These are phyloP conservation scores for Theodoxus fluviatilis DNA, from an alignment of 2,888 invertebrate genomes.

Conservation along the genomic window DNA sequence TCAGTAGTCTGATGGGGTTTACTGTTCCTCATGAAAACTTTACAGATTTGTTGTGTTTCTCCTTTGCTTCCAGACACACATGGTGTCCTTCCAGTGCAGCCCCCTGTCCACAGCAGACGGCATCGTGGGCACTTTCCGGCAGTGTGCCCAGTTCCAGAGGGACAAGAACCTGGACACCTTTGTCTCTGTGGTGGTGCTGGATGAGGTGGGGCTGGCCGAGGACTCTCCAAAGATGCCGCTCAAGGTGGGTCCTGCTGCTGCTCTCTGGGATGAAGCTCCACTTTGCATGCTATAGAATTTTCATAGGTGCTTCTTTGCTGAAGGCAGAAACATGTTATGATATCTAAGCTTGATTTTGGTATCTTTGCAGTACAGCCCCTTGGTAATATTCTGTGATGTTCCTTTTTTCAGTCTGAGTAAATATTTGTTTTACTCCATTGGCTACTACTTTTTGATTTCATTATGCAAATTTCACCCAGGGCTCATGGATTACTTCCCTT, in stretches of 20 bases:
- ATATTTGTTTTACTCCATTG: background rate
- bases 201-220: slow-evolving; percentile 62
- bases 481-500: too few relatives aligned
- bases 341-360: background rate
- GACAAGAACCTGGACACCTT: slow-evolving; percentile 51
- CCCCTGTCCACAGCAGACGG: slow-evolving; percentile 59
- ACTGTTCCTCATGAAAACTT: too few relatives aligned
- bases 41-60: too few relatives aligned
- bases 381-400: background rate
- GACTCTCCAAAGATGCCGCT: slow-evolving; percentile 61
- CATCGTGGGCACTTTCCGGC: slow-evolving; percentile 54
- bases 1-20: too few relatives aligned
- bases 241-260: too few relatives aligned
- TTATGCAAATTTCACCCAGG: too few relatives aligned
- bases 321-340: background rate
- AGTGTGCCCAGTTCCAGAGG: slow-evolving; percentile 58
- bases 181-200: slow-evolving; percentile 60
- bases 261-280: too few relatives aligned
- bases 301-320: background rate
- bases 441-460: background rate
- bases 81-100: slow-evolving; percentile 63
- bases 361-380: background rate
- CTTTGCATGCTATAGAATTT: background rate
- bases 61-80: slow-evolving; percentile 51
- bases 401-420: background rate